Evolutionary conservation across 2,113 vertebrate genomes (phyloP).

Genomic region (Andinoacara biseriatus): DNA sequence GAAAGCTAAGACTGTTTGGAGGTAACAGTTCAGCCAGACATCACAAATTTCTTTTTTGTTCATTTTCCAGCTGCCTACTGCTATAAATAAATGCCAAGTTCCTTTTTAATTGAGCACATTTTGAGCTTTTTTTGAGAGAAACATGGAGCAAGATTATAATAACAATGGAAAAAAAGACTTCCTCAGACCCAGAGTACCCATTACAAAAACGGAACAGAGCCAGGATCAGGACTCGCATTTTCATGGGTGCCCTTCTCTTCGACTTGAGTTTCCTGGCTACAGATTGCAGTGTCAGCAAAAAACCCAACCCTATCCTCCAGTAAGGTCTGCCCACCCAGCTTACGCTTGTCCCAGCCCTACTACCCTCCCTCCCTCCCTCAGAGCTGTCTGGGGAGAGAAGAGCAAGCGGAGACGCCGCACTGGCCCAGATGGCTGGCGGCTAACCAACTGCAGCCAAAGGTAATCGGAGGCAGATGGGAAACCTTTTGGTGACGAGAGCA

Average conservation of each 20-base stretch:
- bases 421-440: constrained; percentile 80
- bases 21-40: not conserved
- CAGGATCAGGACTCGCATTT: constrained; percentile 31
- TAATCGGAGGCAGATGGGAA: constrained; percentile 85
- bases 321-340: constrained; percentile 63
- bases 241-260: constrained; percentile 58
- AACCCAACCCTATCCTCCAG: constrained; percentile 31
- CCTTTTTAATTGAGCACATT: constrained; percentile 9
- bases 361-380: constrained; percentile 37
- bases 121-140: constrained; percentile 9
- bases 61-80: constrained; percentile 12
- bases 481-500: constrained; percentile 79
- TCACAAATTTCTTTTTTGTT: not conserved
- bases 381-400: constrained; percentile 66
- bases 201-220: constrained; percentile 50
- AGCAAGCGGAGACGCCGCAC: constrained; percentile 72
- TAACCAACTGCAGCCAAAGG: constrained; percentile 83
- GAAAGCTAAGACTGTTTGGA: not conserved
- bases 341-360: constrained; percentile 26
- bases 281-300: constrained; percentile 65
- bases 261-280: constrained; percentile 57
- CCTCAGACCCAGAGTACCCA: constrained; percentile 49
- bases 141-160: constrained; percentile 36
- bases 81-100: constrained; percentile 29
- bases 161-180: constrained; percentile 58